Percentiles rank a stretch among this genome's conserved stretches.
Conservation (phyloP, 30 jellyfish, hydroid and myxozoan species). For the Euphysa ruthae region DNA sequence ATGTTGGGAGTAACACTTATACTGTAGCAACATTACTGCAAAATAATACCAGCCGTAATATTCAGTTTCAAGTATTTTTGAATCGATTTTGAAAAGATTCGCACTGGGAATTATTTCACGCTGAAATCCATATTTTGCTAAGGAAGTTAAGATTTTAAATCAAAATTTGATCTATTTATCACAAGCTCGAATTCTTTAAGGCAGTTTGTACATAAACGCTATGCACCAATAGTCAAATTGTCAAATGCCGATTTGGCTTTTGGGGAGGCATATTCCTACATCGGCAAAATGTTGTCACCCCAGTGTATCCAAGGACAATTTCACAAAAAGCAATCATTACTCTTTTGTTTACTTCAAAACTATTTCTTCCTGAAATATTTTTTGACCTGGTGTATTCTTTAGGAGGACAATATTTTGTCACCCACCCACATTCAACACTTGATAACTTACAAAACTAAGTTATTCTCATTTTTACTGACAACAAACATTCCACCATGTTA, state of each 20-base stretch:
- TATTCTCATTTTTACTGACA: not conserved
- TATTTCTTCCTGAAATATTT: not conserved
- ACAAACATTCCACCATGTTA: not conserved
- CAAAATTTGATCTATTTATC: too few species aligned
- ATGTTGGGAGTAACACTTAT: too few species aligned
- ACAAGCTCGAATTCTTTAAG: too few species aligned
- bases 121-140: too few species aligned
- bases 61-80: too few species aligned
- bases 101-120: too few species aligned
- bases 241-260: conserved; percentile 21
- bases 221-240: not conserved
- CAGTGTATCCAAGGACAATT: conserved; percentile 41
- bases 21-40: too few species aligned
- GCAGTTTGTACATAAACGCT: conserved; percentile 37
- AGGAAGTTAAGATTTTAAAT: too few species aligned
- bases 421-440: not conserved
- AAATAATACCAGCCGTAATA: too few species aligned
- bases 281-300: conserved; percentile 15
- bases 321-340: conserved; percentile 46
- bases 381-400: not conserved
- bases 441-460: not conserved
- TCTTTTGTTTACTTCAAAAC: conserved; percentile 8
- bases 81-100: too few species aligned
- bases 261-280: conserved; percentile 61
- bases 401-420: not conserved